Conservation (phyloP, 2,113 vertebrate species). For the Anser cygnoides region DNA sequence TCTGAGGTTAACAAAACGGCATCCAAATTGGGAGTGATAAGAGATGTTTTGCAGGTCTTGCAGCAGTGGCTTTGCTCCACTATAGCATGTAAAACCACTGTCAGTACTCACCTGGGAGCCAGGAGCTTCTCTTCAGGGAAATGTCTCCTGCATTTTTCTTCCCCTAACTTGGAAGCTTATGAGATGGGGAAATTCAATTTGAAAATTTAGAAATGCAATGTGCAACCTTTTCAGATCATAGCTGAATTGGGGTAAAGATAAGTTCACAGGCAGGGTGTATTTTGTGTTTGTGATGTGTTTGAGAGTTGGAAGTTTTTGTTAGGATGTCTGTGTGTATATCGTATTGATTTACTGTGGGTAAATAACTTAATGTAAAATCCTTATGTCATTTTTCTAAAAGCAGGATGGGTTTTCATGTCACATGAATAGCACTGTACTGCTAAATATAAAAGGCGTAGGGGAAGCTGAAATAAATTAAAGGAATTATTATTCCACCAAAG, state of each 20-base stretch:
- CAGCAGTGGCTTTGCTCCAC: not conserved
- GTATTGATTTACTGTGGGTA: slow-evolving; percentile 24
- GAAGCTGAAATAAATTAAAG: not conserved
- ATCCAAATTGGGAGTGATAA: not conserved
- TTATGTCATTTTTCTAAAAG: slow-evolving; percentile 23
- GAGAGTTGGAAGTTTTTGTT: not conserved
- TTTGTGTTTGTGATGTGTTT: not conserved
- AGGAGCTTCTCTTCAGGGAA: not conserved
- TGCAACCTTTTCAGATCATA: not conserved
- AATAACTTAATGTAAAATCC: not conserved
- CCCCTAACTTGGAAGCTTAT: not conserved
- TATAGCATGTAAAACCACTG: not conserved
- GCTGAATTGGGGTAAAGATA: not conserved
- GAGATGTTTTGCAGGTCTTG: not conserved
- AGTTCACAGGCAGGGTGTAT: not conserved
- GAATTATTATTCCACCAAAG: slow-evolving; percentile 32
- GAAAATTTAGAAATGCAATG: not conserved
- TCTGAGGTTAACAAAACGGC: slow-evolving; percentile 1
- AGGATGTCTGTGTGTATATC: slow-evolving; percentile 3
- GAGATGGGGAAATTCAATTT: not conserved
- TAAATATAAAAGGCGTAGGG: not conserved
- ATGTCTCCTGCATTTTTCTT: not conserved
- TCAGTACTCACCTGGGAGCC: not conserved
- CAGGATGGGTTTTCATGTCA: slow-evolving; percentile 9
- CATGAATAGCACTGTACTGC: not conserved